Conservation (phyloP, 1,140 invertebrate species). For the Panagrolaimus sp. region DNA sequence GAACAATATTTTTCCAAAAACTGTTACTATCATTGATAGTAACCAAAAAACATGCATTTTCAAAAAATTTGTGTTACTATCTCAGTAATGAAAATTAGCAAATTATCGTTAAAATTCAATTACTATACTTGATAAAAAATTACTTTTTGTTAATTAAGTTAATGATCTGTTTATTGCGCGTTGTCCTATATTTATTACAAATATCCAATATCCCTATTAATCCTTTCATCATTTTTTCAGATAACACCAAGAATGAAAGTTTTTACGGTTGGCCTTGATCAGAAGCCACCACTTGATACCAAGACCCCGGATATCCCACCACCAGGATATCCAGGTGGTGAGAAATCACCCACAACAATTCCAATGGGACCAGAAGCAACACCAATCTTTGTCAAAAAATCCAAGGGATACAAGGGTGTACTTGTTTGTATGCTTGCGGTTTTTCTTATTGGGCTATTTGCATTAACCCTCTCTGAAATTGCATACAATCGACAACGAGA, state of each 20-base stretch:
- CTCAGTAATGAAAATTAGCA: too few species aligned
- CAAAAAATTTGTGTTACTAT: too few species aligned
- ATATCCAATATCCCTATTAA: too few species aligned
- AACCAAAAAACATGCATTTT: too few species aligned
- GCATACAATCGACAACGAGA: slow-evolving; percentile 55
- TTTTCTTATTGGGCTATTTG: slow-evolving; percentile 51
- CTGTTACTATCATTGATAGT: too few species aligned
- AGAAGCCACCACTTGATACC: slow-evolving; percentile 41
- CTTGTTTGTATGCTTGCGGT: slow-evolving; percentile 51
- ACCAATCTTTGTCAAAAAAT: slow-evolving; percentile 37
- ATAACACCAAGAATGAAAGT: slow-evolving; percentile 45
- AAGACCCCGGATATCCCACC: slow-evolving; percentile 29
- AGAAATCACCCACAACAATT: not conserved
- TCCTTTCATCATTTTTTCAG: not conserved
- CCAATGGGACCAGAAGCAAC: slow-evolving; percentile 43
- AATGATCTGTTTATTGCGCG: too few species aligned
- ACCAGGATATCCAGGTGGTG: slow-evolving; percentile 35
- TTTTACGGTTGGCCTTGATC: slow-evolving; percentile 55
- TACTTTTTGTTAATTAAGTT: too few species aligned
- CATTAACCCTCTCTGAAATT: slow-evolving; percentile 50
- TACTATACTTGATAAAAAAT: too few species aligned
- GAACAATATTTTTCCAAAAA: too few species aligned
- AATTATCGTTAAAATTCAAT: too few species aligned
- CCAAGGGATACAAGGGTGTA: slow-evolving; percentile 52
- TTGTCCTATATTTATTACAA: too few species aligned